Evolutionary conservation across 2,797 vertebrate species (phyloP).

Genomic region (Ctenosaura bakeri): DNA sequence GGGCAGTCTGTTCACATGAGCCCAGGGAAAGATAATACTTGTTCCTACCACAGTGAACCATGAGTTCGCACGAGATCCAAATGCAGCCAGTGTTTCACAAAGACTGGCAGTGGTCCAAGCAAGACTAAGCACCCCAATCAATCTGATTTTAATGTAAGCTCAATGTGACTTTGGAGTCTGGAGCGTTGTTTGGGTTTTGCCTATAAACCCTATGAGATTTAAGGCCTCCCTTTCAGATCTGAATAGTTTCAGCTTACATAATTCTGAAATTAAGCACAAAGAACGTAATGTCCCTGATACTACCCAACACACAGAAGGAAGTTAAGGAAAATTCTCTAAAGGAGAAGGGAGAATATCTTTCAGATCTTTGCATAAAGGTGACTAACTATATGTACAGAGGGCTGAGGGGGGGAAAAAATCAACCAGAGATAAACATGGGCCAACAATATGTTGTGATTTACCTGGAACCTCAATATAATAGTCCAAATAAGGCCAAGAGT

Average conservation of each 20-base stretch:
- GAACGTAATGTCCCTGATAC: background rate
- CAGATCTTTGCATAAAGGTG: background rate
- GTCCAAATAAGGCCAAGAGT: conserved; percentile 98
- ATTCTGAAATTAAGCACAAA: background rate
- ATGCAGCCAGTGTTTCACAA: background rate
- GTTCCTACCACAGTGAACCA: background rate
- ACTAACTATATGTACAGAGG: background rate
- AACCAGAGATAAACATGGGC: background rate
- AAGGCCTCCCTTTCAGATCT: background rate
- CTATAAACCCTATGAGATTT: background rate
- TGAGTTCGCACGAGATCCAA: background rate
- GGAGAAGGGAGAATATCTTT: too few relatives aligned
- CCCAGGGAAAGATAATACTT: too few relatives aligned
- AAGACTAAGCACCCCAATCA: background rate
- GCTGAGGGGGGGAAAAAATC: background rate
- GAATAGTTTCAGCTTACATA: background rate
- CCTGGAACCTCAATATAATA: conserved; percentile 96
- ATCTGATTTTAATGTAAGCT: background rate
- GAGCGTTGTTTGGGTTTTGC: background rate
- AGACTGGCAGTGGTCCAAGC: background rate
- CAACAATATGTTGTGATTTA: conserved; percentile 48
- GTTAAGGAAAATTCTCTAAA: background rate
- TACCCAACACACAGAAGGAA: background rate
- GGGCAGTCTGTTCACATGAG: background rate
- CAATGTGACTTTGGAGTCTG: background rate